Evolutionary conservation across 2,888 invertebrate species (phyloP), one percentile per base, ranked within the genome.

Genomic region (Ectobius pallidus): DNA sequence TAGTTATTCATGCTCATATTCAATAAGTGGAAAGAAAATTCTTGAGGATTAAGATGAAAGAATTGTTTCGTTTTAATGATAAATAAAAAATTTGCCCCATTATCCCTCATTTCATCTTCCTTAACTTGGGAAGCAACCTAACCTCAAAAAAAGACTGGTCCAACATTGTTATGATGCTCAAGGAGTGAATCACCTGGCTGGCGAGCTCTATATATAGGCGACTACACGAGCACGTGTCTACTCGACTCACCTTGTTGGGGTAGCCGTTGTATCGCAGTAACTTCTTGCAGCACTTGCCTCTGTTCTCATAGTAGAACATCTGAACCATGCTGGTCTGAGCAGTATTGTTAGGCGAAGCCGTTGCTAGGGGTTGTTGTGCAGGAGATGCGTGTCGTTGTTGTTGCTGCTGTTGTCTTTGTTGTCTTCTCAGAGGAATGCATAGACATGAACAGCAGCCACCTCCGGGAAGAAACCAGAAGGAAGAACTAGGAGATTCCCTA

Each of bases 241-340:
- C 22, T 14, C 25, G 14, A 25, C 83, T 86, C 81, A 92, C 92
- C 89, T 93, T 93, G 83, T 92, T 92, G 68, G 93, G 92, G 81
- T 90, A 91, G 78, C 93, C 93, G 84, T 92, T 93, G 85, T 92
- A 92, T 81, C 90, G 87, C 72, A 94, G 88, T 77, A 94, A 86
- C 83, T 93, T 93, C 80, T 91, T 90, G 84, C 93, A 93, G 83
- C 92, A 92, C 82, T 92, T 92, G 76, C 93, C 93, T 76, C 92
- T 88, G 79, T 91, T 92, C 83, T 93, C 93, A 79, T 90, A 90
- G 81, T 90, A 90, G 82, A 90, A 89, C 84, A 90, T 86, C 82
- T 90, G 90, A 74, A 87, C 87, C 87, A 87, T 87, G 74, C 82
- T 82, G 73, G 81, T 79, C 76, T 81, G 81, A 73, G 80, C 80